Evolutionary conservation across 2,797 vertebrate genomes (phyloP), one percentile per base, ranked within the genome.

Genomic region (Glossophaga mutica): DNA sequence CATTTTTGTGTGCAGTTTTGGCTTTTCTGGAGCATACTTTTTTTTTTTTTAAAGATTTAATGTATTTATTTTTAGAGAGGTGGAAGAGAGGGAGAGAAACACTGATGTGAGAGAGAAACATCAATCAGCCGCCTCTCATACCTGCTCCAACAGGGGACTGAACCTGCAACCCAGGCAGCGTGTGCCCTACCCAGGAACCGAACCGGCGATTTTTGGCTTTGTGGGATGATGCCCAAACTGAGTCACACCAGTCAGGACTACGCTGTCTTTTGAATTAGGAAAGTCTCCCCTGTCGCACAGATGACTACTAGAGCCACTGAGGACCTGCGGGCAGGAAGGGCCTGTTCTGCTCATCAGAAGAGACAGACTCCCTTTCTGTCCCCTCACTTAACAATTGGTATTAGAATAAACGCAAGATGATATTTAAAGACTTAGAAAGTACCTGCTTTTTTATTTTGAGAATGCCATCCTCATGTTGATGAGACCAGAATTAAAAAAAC

Each of bases 361-460:
- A 91, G 93, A 97, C 0, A 85, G 59, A 85, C 86, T 96, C 88
- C 37, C 98, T 96, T 97, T 89, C 89, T 48, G 32, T 94, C 77
- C 94, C 46, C 83, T 97, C 89, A 93, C 88, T 98, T 98, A 98
- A 96, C 93, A 97, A 96, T 90, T 95, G 65, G 77, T 90, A 34
- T 95, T 96, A 97, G 73, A 97, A 96, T 96, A 96, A 96, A 97
- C 96, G 97, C 97, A 91, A 85, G 97, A 93, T 94, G 94, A 97
- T 97, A 98, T 89, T 81, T 95, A 96, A 98, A 97, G 79, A 87
- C 95, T 87, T 96, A 83, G 85, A 97, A 91, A 55, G 9, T 93
- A 97, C 97, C 94, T 97, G 92, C 83, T 97, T 98, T 98, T 94
- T 97, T 39, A 96, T 84, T 98, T 97, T 94, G 79, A 93, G 97